Evolutionary conservation across 2,113 vertebrate genomes (phyloP), one percentile per base, ranked within the genome.

Genomic region (Paradisaea rubra): DNA sequence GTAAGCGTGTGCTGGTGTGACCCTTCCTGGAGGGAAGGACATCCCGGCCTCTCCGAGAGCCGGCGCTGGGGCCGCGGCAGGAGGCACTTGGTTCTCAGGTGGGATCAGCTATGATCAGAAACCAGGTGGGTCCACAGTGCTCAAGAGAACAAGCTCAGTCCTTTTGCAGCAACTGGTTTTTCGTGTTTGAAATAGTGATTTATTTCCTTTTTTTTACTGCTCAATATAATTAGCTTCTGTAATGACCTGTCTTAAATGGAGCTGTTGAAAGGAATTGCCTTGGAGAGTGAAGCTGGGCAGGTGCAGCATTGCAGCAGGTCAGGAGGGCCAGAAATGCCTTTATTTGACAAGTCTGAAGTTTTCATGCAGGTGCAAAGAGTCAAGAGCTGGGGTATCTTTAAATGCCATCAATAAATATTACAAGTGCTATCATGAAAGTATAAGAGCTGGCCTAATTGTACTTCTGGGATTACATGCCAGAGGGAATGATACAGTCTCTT

Each of bases 41-140:
- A 21, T 13, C 28, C 69, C 1, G 0, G 30, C 11, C 50, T 88
- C 22, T 30, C 42, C 27, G 1, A 14, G 60, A 49, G 60, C 42
- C 0, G 0, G n/a, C 11, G 5, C 2, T 8, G 45, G 77, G 81
- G 57, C 24, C 0, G 2, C 21, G 49, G 65, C 74, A 59, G 77
- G 80, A 80, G 39, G 21, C 7, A 4, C 30, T 74, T 28, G 56
- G 54, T 50, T 69, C 66, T 66, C 5, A 2, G 57, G 45, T 76
- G 79, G 2, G 49, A 57, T 3, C 92, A 57, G 65, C 91, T 23
- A 7, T 81, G 81, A 60, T 79, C 71, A 72, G 74, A 69, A 63
- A 90, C 23, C 92, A 86, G 71, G 74, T 90, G 66, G 35, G 91
- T 94, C 47, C 27, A 15, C 3, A 24, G 44, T 4, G 30, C 60